Conservation (phyloP, 2,113 vertebrate genomes). For the Dicaeum eximium region DNA sequence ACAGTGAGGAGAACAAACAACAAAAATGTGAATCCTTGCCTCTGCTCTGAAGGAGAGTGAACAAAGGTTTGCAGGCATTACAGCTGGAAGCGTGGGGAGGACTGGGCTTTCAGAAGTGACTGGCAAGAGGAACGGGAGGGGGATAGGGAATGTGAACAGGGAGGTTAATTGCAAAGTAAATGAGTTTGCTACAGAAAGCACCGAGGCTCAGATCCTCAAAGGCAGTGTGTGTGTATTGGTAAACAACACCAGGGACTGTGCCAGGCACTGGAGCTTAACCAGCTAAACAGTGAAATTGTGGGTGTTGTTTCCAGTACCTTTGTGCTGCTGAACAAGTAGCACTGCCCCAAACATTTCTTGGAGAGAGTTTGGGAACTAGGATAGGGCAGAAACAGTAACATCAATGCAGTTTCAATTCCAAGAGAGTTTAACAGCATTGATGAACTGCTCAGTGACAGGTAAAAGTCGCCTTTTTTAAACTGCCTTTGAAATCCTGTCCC, state of each 20-base stretch:
- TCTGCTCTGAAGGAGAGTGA: background rate
- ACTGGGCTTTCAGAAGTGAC: background rate
- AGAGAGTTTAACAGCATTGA: background rate
- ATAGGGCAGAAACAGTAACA: background rate
- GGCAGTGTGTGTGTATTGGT: background rate
- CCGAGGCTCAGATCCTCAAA: background rate
- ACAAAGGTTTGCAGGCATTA: background rate
- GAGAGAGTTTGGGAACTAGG: background rate
- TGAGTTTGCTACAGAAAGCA: background rate
- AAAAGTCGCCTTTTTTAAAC: background rate
- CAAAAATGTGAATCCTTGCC: background rate
- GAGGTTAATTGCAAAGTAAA: constrained; percentile 24
- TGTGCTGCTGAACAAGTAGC: background rate
- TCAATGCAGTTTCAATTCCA: background rate
- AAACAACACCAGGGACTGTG: background rate
- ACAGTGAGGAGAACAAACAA: background rate
- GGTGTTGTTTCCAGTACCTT: background rate
- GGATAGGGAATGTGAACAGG: background rate
- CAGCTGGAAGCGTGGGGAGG: background rate
- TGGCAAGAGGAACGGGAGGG: background rate
- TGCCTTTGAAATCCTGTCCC: background rate
- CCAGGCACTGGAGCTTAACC: background rate
- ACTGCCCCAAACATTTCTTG: background rate
- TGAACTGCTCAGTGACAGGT: background rate
- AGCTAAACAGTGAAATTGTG: background rate